Base-by-base conservation (phyloP, 2,888 invertebrate genomes). In the Erannis defoliaria region DNA sequence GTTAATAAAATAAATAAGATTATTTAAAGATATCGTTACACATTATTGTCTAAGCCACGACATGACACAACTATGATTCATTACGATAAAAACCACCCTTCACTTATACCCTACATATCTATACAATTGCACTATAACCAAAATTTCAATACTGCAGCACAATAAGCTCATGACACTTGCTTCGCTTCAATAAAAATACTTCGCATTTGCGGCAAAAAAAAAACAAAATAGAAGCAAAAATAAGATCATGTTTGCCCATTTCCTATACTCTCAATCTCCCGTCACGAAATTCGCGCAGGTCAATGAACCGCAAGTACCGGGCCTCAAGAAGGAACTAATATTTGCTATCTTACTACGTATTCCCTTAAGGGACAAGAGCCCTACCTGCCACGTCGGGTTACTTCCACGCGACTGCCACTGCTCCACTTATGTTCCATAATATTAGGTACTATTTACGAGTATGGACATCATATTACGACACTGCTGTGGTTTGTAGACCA, bases 281-380 rank as follows among this genome's bases (percentile, higher is more conserved):
- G 64, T 53, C 63, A 68, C 62, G 82, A 88, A 90, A 86, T 88
- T 88, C 78, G 78, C 80, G 69, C 84, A 81, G 88, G 89, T 90
- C 90, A 88, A 83, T 81, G 90, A 89, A 87, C 91, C 81, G 84
- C 74, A 78, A 82, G 81, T 81, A 80, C 53, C 62, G 58, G 58
- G 59, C 80, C 81, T 85, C 80, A 80, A 79, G 82, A 84, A 86
- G 84, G 82, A 84, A 87, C 88, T 88, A 89, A 89, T 90, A 91
- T 91, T 92, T 89, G 83, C 85, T 76, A 84, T 85, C 83, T 84
- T 86, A 85, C 83, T 83, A 80, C 82, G 83, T 82, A 81, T 82
- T 86, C 88, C 84, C 89, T 85, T 74, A 76, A 84, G 88, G 85
- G 83, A 79, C 80, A 77, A 75, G 76, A 78, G 81, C 80, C 80